phyloP scores from a whole-genome alignment of 1,140 invertebrate genomes.

The Microvelia longipes region DNA sequence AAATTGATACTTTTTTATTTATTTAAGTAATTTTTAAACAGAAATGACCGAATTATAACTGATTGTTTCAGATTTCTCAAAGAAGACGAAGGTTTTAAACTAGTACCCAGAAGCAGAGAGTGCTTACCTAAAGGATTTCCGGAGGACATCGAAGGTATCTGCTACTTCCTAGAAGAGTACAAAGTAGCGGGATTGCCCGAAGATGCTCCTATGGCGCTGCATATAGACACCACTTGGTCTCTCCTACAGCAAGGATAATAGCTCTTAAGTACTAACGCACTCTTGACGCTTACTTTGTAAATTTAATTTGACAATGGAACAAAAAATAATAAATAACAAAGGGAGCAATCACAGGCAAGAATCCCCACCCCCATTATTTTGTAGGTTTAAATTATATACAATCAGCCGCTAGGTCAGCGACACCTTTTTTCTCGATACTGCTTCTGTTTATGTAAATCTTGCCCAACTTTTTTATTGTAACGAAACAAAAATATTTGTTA shows the following conservation, averaged over 20 bases:
- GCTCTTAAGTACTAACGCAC: not conserved
- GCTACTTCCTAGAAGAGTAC: conserved; percentile 72
- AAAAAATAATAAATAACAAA: not conserved
- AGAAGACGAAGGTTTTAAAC: conserved; percentile 44
- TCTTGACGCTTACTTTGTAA: not conserved
- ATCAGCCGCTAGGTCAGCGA: not conserved
- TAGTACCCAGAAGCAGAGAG: conserved; percentile 54
- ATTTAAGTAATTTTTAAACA: too few species aligned
- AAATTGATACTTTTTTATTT: too few species aligned
- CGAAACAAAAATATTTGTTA: too few species aligned
- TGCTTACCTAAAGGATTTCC: conserved; percentile 77
- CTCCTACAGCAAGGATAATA: not conserved
- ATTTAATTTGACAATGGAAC: not conserved
- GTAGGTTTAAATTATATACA: not conserved
- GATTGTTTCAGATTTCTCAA: conserved; percentile 45
- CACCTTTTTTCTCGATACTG: too few species aligned
- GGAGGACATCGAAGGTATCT: conserved; percentile 55
- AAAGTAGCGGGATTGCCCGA: conserved; percentile 47
- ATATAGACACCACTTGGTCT: conserved; percentile 24
- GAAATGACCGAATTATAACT: too few species aligned
- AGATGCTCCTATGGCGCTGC: conserved; percentile 40
- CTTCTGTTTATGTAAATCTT: too few species aligned
- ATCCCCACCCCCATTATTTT: not conserved
- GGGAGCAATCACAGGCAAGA: not conserved
- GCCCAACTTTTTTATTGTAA: too few species aligned